phyloP scores from a whole-genome alignment of 1,140 invertebrate species.

The Aleiodes sp. region DNA sequence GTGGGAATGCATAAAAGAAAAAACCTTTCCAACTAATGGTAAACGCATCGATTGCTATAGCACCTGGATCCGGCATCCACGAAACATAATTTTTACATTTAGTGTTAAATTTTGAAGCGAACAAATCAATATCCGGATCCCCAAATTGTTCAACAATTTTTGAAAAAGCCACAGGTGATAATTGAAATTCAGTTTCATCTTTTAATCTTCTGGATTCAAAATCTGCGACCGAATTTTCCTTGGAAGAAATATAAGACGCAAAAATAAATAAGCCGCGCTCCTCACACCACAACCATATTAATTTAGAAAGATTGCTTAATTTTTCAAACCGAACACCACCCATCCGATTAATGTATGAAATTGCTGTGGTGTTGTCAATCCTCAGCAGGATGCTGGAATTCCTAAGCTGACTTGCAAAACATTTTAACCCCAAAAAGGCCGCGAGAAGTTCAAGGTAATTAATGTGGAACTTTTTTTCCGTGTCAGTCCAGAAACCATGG shows the following conservation, averaged over 20 bases:
- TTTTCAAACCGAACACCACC: conserved; percentile 10
- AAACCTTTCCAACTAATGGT: conserved; percentile 40
- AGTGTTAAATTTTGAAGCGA: conserved; percentile 40
- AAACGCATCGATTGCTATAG: conserved; percentile 43
- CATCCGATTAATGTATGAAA: conserved; percentile 27
- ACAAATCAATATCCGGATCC: conserved; percentile 40
- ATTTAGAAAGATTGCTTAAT: conserved; percentile 7
- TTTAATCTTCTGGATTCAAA: conserved; percentile 23
- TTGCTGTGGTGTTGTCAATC: conserved; percentile 30
- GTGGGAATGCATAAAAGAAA: conserved; percentile 39
- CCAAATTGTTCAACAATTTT: conserved; percentile 38
- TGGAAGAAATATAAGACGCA: conserved; percentile 29
- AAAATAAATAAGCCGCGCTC: conserved; percentile 27
- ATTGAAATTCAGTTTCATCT: conserved; percentile 29
- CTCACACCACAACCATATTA: conserved; percentile 34
- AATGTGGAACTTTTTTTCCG: conserved; percentile 26
- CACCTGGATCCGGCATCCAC: conserved; percentile 43
- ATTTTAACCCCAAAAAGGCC: conserved; percentile 31
- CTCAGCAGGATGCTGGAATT: too few species aligned
- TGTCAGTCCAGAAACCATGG: conserved; percentile 24
- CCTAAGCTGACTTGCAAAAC: background rate
- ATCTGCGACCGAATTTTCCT: conserved; percentile 31
- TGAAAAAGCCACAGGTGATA: conserved; percentile 21
- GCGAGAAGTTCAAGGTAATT: too few species aligned
- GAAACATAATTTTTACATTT: conserved; percentile 43